Evolutionary conservation across 1,140 invertebrate genomes (phyloP), one percentile per base, ranked within the genome.

Genomic region (Panagrolaimus sp.): DNA sequence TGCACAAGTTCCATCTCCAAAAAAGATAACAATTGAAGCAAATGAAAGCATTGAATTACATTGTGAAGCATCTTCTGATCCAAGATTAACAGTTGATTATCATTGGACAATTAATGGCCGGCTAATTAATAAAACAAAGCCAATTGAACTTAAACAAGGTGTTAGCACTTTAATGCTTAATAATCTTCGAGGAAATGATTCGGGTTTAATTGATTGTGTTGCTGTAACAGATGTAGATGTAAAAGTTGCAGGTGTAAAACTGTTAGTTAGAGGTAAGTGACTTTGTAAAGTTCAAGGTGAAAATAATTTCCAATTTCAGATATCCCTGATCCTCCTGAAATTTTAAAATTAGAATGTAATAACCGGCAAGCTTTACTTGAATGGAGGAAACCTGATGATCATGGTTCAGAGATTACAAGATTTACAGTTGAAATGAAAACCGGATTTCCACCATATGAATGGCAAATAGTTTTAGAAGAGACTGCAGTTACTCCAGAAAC

Each of bases 351-450:
- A 5, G 83, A 84, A 1, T 94, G 94, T 83, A 84, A 88, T 69
- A 86, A 87, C 12, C 87, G 87, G 58, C 89, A 90, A 69, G 90
- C 93, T 0, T 86, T 88, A 1, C 87, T 94, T 9, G 86, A 87
- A 72, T 98, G 94, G 94, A 86, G 87, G 77, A 89, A 93, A 7
- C 90, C 90, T 87, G 90, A 93, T 71, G 94, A 96, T 83, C 96
- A 97, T 85, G 89, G 94, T 74, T 90, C 94, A 3, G 92, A 94
- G 6, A 95, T 98, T 78, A 87, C 93, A 3, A 89, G 90, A 73
- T 99, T 91, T 83, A 89, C 89, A 6, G 91, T 98, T 69, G 91
- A 98, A 83, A 91, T 90, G 82, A 96, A 97, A 82, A 98, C 95
- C 0, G 90, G 89, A 44, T 96, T 96, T 83, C 91, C 91, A 14